Percentiles rank a stretch among this genome's conserved stretches.
Evolutionary conservation across 2,888 invertebrate genomes (phyloP).

Genomic region (Heliconius sara): DNA sequence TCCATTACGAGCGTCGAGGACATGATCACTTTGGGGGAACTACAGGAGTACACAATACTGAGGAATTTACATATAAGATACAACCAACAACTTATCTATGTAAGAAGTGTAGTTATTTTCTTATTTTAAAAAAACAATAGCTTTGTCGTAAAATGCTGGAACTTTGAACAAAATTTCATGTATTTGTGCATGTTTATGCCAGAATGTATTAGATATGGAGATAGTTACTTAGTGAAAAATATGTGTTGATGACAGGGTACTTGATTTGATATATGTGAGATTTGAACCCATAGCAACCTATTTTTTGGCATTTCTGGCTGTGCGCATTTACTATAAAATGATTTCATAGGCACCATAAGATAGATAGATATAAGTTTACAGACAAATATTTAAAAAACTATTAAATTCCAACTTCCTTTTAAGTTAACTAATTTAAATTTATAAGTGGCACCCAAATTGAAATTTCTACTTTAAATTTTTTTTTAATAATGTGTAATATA

Average conservation of each 20-base stretch:
- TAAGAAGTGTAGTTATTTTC: constrained; percentile 79
- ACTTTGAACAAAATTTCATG: neutral
- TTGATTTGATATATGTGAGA: neutral
- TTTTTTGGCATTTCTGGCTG: neutral
- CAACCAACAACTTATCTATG: constrained; percentile 94
- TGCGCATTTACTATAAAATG: neutral
- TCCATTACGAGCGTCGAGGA: constrained; percentile 94
- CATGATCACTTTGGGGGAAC: constrained; percentile 97
- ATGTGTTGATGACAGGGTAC: neutral
- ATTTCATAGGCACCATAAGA: neutral
- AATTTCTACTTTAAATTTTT: no score
- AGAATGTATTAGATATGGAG: no score
- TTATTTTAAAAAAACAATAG: neutral
- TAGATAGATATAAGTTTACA: neutral
- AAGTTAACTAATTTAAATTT: no score
- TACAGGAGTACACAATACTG: constrained; percentile 97
- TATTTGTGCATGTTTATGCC: no score
- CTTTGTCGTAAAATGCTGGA: no score
- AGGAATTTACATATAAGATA: constrained; percentile 95
- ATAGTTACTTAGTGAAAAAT: neutral
- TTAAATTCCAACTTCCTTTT: no score
- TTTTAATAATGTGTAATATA: no score
- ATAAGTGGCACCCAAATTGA: no score
- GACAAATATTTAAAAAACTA: no score
- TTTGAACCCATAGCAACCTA: neutral